Evolutionary conservation across 2,888 invertebrate species (phyloP), one percentile per base, ranked within the genome.

Genomic region (Petrolisthes manimaculis): DNA sequence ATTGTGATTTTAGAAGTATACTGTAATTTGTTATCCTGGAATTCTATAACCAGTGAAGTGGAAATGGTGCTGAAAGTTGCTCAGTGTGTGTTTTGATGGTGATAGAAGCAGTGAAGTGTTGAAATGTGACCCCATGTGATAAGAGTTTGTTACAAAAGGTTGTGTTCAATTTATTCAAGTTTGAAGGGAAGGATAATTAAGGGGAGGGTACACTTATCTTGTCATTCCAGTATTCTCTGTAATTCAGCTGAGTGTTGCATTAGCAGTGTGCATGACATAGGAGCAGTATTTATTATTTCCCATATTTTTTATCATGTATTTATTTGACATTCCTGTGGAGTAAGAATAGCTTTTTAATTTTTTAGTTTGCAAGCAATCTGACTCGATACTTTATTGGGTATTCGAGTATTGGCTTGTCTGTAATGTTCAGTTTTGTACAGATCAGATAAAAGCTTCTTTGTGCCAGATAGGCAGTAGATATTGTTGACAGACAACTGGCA

Each of bases 1-100:
- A 61, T 61, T 71, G 6, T 71, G 21, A n/a, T 71, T 6, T 37
- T 37, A 37, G 37, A 37, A 37, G 37, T 37, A 37, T 37, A 37
- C 6, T 71, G 71, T n/a, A 71, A 21, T 71, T 71, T 71, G 71
- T 71, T 71, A 71, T 71, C 71, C 71, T 71, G 71, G 21, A 6
- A 12, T n/a, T n/a, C 21, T n/a, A n/a, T 71, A n/a, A 71, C 71
- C 71, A 71, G 71, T n/a, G 71, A 71, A 71, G n/a, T 71, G 14
- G 71, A 18, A n/a, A 71, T 71, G 71, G 71, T 71, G 71, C 71
- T 71, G 71, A 12, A n/a, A 71, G 71, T 71, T 71, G 71, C 71
- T 71, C 71, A 71, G 71, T n/a, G 12, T 71, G 71, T 71, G 71
- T n/a, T 71, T 14, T 12, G 14, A 61, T 14, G 18, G 71, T 71